These are phyloP conservation scores for Halcyon smyrnensis DNA, from an alignment of 2,797 vertebrate genomes.

Conservation along the genomic window DNA sequence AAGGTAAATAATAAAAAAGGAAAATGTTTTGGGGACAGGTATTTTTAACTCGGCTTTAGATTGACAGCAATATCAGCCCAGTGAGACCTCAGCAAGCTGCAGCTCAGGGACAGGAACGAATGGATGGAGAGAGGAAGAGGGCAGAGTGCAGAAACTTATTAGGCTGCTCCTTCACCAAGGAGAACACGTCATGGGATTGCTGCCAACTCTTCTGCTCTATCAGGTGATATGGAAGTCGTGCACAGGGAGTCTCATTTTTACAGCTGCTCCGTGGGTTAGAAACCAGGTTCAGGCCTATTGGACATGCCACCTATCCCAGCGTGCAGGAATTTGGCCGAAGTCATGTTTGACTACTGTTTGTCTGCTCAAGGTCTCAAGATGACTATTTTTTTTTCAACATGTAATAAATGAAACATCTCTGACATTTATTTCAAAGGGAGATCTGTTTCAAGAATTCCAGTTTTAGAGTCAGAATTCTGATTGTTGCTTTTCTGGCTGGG, in stretches of 20 bases:
- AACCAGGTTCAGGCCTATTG: neutral
- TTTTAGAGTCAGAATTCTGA: neutral
- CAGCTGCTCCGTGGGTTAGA: neutral
- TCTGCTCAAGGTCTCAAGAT: neutral
- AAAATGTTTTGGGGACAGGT: neutral
- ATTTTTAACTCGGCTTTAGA: neutral
- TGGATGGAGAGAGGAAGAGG: neutral
- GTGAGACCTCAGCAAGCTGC: neutral
- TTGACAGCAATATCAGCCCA: neutral
- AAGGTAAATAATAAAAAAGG: neutral
- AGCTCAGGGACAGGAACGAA: neutral
- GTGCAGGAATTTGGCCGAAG: neutral
- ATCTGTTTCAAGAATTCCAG: neutral
- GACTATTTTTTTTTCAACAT: neutral
- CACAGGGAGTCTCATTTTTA: neutral
- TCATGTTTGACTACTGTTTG: neutral
- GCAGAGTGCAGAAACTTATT: neutral
- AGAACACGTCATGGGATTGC: neutral
- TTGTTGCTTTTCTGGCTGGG: neutral
- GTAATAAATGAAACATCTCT: neutral
- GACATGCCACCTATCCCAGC: neutral
- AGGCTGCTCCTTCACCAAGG: neutral
- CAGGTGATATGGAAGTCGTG: neutral
- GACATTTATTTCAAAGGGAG: neutral
- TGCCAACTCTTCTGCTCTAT: neutral